Evolutionary conservation across 1,140 invertebrate genomes (phyloP).

Genomic region (Calliphora vicina): DNA sequence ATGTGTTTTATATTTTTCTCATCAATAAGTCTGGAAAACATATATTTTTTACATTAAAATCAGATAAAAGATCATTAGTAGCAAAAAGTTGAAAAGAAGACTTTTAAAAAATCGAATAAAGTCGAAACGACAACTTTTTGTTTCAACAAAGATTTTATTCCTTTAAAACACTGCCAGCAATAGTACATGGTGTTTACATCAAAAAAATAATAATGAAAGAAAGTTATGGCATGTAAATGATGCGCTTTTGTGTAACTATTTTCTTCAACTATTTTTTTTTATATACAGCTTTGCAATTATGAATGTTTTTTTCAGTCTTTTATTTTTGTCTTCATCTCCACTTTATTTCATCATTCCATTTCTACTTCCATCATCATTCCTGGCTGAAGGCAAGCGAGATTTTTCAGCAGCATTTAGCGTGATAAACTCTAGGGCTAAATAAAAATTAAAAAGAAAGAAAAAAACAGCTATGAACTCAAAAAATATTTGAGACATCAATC

Average conservation of each 20-base stretch:
- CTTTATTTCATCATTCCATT: not conserved
- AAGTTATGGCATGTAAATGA: conserved; percentile 10
- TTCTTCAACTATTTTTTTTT: not conserved
- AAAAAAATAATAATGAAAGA: not conserved
- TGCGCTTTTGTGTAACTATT: not conserved
- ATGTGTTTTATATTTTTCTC: too few relatives aligned
- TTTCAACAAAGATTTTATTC: too few relatives aligned
- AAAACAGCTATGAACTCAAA: not conserved
- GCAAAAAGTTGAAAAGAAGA: too few relatives aligned
- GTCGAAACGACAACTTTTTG: too few relatives aligned
- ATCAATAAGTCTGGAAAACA: too few relatives aligned
- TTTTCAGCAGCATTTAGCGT: not conserved
- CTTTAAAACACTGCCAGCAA: too few relatives aligned
- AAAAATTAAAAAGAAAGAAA: not conserved
- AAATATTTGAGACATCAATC: not conserved
- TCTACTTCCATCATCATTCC: not conserved
- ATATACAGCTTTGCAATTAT: not conserved
- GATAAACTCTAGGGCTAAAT: not conserved
- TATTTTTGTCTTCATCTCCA: not conserved
- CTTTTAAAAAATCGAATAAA: too few relatives aligned
- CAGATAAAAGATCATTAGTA: too few relatives aligned
- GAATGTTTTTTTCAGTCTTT: not conserved
- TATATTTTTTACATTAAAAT: too few relatives aligned
- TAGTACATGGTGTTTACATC: not conserved
- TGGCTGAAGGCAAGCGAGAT: not conserved